Evolutionary conservation across 2,113 vertebrate species (phyloP).

Genomic region (Tachysurus vachellii): DNA sequence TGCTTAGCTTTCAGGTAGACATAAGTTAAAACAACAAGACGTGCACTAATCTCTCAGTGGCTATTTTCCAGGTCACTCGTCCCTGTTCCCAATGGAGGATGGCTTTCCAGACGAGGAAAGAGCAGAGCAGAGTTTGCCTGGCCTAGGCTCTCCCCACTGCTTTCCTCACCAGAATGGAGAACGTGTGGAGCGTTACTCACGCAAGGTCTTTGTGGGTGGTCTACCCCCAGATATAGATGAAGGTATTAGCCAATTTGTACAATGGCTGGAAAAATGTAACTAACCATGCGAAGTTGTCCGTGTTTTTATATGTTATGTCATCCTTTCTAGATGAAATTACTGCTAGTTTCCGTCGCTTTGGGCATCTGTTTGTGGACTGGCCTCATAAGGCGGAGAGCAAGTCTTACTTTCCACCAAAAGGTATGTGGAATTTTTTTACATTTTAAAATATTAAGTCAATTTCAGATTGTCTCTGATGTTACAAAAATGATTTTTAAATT

Average conservation of each 20-base stretch:
- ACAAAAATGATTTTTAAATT: neutral
- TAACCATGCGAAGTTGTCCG: neutral
- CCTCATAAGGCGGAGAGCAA: slow-evolving; percentile 92
- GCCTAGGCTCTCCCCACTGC: slow-evolving; percentile 93
- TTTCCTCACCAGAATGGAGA: slow-evolving; percentile 99
- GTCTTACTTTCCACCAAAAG: slow-evolving; percentile 91
- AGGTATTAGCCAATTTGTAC: slow-evolving; percentile 74
- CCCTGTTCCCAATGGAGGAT: slow-evolving; percentile 98
- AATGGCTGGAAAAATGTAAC: neutral
- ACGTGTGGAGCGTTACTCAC: slow-evolving; percentile 93
- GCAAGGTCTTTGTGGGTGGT: slow-evolving; percentile 97
- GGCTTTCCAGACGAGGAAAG: slow-evolving; percentile 97
- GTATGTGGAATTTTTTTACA: slow-evolving; percentile 61
- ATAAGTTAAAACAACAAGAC: neutral
- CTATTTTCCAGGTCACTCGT: slow-evolving; percentile 85
- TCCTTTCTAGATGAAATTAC: slow-evolving; percentile 82
- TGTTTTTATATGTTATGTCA: slow-evolving; percentile 9
- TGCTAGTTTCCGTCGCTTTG: slow-evolving; percentile 89
- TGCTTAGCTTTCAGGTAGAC: neutral
- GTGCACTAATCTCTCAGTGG: neutral
- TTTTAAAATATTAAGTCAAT: neutral
- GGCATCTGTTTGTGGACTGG: slow-evolving; percentile 90
- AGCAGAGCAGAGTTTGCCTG: slow-evolving; percentile 88
- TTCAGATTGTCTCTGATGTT: neutral
- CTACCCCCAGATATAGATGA: slow-evolving; percentile 97